Percentiles rank a stretch among this genome's conserved stretches.
phyloP scores from a whole-genome alignment of 2,113 vertebrate species.

The Mixornis gularis region DNA sequence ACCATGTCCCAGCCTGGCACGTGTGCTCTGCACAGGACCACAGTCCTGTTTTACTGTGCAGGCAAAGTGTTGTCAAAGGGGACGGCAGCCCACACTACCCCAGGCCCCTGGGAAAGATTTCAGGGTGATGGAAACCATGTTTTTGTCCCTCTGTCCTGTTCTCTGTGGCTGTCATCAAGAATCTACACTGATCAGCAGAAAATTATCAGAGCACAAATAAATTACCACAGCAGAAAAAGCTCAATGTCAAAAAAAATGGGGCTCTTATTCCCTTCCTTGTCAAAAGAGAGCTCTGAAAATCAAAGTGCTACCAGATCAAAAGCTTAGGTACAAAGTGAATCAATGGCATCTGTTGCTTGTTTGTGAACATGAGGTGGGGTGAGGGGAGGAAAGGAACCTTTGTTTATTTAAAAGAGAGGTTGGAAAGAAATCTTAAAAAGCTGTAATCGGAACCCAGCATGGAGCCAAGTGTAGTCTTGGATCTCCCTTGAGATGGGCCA shows the following conservation, averaged over 20 bases:
- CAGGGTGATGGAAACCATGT: background rate
- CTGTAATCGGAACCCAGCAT: background rate
- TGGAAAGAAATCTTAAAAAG: background rate
- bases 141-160: background rate
- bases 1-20: background rate
- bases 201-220: constrained; percentile 4
- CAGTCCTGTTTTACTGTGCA: background rate
- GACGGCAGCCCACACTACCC: background rate
- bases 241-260: constrained; percentile 35
- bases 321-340: constrained; percentile 37
- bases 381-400: background rate
- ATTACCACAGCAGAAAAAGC: constrained; percentile 5
- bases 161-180: background rate
- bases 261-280: constrained; percentile 39
- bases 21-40: background rate
- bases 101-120: background rate
- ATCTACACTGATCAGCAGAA: constrained; percentile 27
- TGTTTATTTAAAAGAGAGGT: background rate
- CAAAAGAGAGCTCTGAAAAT: constrained; percentile 15
- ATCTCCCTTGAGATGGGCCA: background rate
- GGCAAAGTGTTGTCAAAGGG: background rate
- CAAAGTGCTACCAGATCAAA: constrained; percentile 23
- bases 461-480: background rate
- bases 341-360: background rate
- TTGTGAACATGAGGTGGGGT: background rate